Conservation (phyloP, 1,140 invertebrate species). For the Stegodyphus dumicola region DNA sequence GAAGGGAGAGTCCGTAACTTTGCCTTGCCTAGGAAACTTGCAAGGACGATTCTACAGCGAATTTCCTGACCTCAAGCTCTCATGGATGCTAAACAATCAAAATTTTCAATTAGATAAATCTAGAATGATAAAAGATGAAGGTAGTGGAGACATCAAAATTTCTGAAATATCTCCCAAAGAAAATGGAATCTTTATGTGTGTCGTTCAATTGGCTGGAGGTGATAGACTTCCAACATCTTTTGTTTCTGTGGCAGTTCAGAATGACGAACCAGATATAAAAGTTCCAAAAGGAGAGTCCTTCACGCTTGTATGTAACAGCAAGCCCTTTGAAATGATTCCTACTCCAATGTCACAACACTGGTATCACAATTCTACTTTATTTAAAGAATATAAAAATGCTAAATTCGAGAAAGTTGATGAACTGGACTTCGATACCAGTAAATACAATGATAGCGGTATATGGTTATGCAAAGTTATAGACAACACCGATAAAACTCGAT, state of each 20-base stretch:
- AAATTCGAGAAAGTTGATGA: not conserved
- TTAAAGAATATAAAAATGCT: not conserved
- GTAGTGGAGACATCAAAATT: conserved; percentile 8
- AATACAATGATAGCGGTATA: conserved; percentile 7
- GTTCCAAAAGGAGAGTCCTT: not conserved
- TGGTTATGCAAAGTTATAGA: conserved; percentile 11
- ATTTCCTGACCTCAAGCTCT: not conserved
- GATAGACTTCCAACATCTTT: not conserved
- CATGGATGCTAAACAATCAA: conserved; percentile 8
- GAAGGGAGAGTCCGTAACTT: not conserved
- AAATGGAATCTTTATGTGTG: not conserved
- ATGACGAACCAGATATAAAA: not conserved
- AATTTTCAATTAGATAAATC: not conserved
- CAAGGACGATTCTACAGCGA: not conserved
- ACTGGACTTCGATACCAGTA: conserved; percentile 1
- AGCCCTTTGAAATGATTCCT: not conserved
- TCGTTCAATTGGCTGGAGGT: not conserved
- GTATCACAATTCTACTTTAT: conserved; percentile 19
- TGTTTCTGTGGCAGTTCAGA: conserved; percentile 16
- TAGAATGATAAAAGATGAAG: not conserved
- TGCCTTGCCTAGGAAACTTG: conserved; percentile 9
- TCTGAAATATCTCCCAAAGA: not conserved
- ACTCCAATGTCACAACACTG: not conserved
- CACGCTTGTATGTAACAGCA: not conserved
- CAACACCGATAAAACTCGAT: not conserved